phyloP scores from a whole-genome alignment of 2,797 vertebrate genomes.

The Poeciliopsis presidionis region DNA sequence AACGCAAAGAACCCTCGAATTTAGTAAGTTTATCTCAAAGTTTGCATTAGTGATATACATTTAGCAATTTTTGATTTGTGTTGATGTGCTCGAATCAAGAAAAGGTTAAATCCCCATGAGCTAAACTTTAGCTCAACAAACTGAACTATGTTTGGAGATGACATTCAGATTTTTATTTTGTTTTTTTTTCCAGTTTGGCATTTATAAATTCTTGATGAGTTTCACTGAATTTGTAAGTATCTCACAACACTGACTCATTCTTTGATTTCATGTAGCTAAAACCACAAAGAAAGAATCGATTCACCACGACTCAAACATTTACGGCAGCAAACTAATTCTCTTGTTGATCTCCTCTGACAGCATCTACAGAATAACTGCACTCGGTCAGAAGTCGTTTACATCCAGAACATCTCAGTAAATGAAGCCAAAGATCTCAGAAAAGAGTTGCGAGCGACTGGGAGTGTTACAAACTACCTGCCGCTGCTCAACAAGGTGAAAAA shows the following conservation, averaged over 20 bases:
- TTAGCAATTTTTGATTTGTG: not conserved
- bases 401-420: not conserved
- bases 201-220: slow-evolving; percentile 4
- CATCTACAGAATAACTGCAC: fast-evolving
- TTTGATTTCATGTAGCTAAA: not conserved
- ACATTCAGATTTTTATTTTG: not conserved
- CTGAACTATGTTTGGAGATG: not conserved
- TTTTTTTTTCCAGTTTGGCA: not conserved
- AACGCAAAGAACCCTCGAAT: not conserved
- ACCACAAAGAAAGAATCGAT: too few relatives aligned
- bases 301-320: not conserved
- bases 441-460: not conserved
- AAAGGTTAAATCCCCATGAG: not conserved
- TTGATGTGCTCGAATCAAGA: not conserved
- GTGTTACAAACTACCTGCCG: not conserved
- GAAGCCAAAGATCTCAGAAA: not conserved
- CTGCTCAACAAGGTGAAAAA: slow-evolving; percentile 4
- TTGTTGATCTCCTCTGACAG: not conserved
- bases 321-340: not conserved
- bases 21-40: not conserved
- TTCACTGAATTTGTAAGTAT: not conserved
- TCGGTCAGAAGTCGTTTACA: slow-evolving; percentile 12
- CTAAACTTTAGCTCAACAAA: not conserved
- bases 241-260: not conserved
- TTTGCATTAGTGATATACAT: not conserved